Percentiles rank a stretch among this genome's conserved stretches.
These are phyloP conservation scores for Malachius bipustulatus DNA, from an alignment of 2,888 invertebrate genomes.

Conservation along the genomic window DNA sequence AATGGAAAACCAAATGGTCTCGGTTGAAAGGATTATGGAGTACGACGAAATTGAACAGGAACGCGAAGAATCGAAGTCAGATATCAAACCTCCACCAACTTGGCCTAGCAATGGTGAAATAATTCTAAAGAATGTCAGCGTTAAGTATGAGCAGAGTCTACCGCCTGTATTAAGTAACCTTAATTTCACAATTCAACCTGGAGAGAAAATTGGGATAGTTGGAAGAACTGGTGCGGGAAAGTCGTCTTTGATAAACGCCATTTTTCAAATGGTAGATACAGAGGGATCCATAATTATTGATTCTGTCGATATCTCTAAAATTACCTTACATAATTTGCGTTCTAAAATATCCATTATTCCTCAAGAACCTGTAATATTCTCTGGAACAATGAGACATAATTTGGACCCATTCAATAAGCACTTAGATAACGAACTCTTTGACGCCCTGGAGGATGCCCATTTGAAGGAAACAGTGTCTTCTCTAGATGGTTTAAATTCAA, in stretches of 20 bases:
- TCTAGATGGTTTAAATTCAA: no score
- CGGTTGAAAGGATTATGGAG: conserved; percentile 55
- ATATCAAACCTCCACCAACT: conserved; percentile 40
- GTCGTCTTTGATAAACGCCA: conserved; percentile 40
- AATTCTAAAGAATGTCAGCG: conserved; percentile 44
- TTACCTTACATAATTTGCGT: conserved; percentile 45
- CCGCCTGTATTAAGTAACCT: conserved; percentile 51
- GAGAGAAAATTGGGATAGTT: no score
- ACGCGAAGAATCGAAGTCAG: conserved; percentile 29
- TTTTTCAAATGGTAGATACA: conserved; percentile 46
- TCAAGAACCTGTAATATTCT: conserved; percentile 53
- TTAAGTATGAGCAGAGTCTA: conserved; percentile 51
- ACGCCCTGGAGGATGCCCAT: conserved; percentile 33
- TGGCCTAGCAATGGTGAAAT: conserved; percentile 55
- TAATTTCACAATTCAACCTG: conserved; percentile 37
- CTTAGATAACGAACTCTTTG: no score
- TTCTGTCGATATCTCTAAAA: conserved; percentile 34
- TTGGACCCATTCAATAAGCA: no score
- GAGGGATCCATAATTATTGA: conserved; percentile 44
- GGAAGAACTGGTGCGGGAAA: no score
- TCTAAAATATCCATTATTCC: conserved; percentile 51
- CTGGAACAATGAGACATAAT: conserved; percentile 50
- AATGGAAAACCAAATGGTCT: conserved; percentile 48
- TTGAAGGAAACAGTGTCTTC: no score
- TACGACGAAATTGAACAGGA: conserved; percentile 44